These are phyloP conservation scores for Alectoris magna DNA, from an alignment of 2,797 vertebrate genomes.

Conservation along the genomic window DNA sequence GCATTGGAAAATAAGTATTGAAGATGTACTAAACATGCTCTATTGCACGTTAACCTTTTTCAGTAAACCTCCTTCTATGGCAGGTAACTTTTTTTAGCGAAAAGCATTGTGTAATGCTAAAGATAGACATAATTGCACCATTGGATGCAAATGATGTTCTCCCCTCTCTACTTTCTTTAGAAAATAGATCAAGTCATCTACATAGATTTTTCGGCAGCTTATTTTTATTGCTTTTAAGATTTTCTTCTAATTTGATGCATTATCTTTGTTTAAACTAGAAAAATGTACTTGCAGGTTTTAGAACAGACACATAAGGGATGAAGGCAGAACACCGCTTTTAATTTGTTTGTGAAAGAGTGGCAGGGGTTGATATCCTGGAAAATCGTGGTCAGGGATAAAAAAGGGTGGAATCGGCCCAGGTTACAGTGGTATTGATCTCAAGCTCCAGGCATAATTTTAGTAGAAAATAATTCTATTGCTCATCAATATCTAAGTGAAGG, in stretches of 20 bases:
- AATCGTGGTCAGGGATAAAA: not conserved
- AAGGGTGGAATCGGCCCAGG: not conserved
- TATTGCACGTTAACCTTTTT: not conserved
- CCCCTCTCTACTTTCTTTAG: not conserved
- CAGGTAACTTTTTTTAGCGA: not conserved
- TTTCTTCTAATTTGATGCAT: not conserved
- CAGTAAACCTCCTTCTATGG: not conserved
- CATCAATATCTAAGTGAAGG: slow-evolving; percentile 41
- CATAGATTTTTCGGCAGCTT: not conserved
- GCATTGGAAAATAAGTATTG: not conserved
- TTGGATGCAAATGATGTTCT: not conserved
- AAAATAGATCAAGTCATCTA: not conserved
- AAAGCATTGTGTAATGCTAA: not conserved
- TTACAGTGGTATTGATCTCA: not conserved
- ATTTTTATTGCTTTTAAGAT: not conserved
- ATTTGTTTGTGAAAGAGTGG: slow-evolving; percentile 22
- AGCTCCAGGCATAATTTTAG: not conserved
- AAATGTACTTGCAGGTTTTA: not conserved
- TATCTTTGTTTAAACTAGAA: not conserved
- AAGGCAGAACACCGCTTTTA: not conserved
- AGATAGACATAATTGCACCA: not conserved
- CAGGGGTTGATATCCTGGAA: not conserved
- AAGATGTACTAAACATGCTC: not conserved
- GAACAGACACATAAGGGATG: not conserved
- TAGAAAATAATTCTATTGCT: slow-evolving; percentile 36